Evolutionary conservation across 1,140 invertebrate species (phyloP).

Genomic region (Aphaenogaster ashmeadi): DNA sequence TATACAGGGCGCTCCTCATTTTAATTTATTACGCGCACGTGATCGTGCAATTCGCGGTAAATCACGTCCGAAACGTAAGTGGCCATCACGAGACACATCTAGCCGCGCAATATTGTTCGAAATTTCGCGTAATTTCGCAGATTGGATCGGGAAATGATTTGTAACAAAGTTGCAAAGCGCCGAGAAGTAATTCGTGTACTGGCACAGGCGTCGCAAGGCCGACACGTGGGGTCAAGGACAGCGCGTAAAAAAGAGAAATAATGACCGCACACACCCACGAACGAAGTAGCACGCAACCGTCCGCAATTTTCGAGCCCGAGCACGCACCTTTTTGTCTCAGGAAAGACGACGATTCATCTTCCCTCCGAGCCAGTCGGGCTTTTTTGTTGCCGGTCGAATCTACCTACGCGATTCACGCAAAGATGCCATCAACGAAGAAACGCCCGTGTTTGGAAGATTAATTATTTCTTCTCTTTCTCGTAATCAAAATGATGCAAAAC

Average conservation of each 20-base stretch:
- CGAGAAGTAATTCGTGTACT: not conserved
- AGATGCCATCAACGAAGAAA: slow-evolving; percentile 33
- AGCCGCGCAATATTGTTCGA: not conserved
- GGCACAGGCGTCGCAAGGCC: slow-evolving; percentile 13
- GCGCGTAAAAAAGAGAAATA: not conserved
- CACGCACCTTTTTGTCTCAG: not conserved
- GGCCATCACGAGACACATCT: no score
- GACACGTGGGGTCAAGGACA: slow-evolving; percentile 56
- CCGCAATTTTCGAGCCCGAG: slow-evolving; percentile 22
- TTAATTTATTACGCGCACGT: not conserved
- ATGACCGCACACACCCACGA: slow-evolving; percentile 42
- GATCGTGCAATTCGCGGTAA: not conserved
- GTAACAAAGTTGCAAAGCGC: not conserved
- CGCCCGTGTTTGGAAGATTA: not conserved
- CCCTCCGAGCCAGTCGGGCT: not conserved
- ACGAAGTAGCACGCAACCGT: slow-evolving; percentile 43
- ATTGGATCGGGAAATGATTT: slow-evolving; percentile 16
- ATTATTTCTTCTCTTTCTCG: not conserved
- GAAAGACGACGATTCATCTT: slow-evolving; percentile 47
- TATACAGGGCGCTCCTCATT: not conserved
- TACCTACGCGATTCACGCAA: slow-evolving; percentile 42
- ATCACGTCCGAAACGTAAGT: not conserved
- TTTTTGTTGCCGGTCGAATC: slow-evolving; percentile 9
- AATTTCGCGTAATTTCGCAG: not conserved
- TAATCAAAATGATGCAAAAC: slow-evolving; percentile 10